Base-by-base conservation (phyloP, 2,888 invertebrate genomes). In the Tipula helvola region DNA sequence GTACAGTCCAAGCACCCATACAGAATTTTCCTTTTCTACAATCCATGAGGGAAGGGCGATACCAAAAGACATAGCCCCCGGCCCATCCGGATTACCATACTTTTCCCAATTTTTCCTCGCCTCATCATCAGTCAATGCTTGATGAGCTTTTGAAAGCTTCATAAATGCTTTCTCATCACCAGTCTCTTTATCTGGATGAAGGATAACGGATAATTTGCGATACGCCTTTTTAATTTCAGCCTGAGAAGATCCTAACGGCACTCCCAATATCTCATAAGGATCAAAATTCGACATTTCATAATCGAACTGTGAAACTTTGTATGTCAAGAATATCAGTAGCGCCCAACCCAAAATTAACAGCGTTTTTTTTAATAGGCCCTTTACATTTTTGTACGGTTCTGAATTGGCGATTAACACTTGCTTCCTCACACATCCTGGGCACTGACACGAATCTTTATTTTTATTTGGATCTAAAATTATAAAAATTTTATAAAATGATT, bases 31-130 rank as follows among this genome's bases (percentile, higher is more conserved):
- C 91, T 99, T 98, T 90, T 99, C 99, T 10, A 99, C 98, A 91
- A 99, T 98, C 99, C 99, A 99, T 87, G 99, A 99, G 5, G 99
- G 99, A 87, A 99, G 91, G 7, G 99, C 99, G 90, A 99, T 99
- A 87, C 99, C 99, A 94, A 99, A 99, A 89, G 97, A 98, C 95
- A 98, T 99, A 36, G 98, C 99, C 88, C 98, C 99, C 0, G 99
- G 99, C 3, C 99, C 99, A 93, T 99, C 99, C 0, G 99, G 99
- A 93, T 99, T 99, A 36, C 99, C 99, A 94, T 99, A 98, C 91
- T 97, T 97, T 90, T 99, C 98, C 97, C 98, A 99, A 92, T 99
- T 99, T 90, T 96, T 96, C 88, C 97, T 94, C 2, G 99, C 96
- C 91, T 99, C 98, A 88, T 99, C 99, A 93, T 99, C 98, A 87